Evolutionary conservation across 2,888 invertebrate species (phyloP), one percentile per base, ranked within the genome.

Genomic region (Phortica okadai): DNA sequence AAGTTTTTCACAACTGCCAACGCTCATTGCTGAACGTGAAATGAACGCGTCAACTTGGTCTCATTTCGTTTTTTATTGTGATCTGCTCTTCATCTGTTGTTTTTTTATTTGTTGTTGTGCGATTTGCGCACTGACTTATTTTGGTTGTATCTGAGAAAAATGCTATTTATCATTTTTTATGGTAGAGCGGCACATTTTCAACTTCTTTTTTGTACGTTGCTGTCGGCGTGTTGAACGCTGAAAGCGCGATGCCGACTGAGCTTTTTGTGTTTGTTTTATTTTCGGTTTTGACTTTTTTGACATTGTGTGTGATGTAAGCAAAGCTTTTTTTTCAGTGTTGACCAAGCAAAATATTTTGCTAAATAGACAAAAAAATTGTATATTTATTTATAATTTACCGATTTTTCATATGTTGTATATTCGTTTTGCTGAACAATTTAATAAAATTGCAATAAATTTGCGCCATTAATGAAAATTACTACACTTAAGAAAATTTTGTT

Each of bases 41-140:
- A n/a, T 59, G 59, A 59, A 16, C 59, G 10, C 21, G 2, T n/a
- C 16, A 21, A 59, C n/a, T 59, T 54, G 16, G 7, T 59, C 21
- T 59, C 59, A 59, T 59, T 59, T 59, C 59, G 21, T 16, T 59
- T 59, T 59, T 59, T 59, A 21, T 59, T 59, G 54, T 54, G 54
- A 33, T 33, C 33, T 33, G 50, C 50, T 50, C 50, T 8, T 14
- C 50, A 50, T 14, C 14, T 50, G 8, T 50, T 50, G n/a, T n/a
- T 59, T 59, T 21, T 21, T 21, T 21, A 21, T 21, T 59, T 59
- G 59, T 8, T 59, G n/a, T n/a, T 14, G 10, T 6, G 10, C 1
- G n/a, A 10, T 54, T 10, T 54, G 54, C 54, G 54, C 54, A n/a
- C n/a, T 14, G 10, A 54, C 54, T 54, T 59, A 16, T 59, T 59